Evolutionary conservation across 1,140 invertebrate genomes (phyloP), one percentile per base, ranked within the genome.

Genomic region (Macrobrachium nipponense): DNA sequence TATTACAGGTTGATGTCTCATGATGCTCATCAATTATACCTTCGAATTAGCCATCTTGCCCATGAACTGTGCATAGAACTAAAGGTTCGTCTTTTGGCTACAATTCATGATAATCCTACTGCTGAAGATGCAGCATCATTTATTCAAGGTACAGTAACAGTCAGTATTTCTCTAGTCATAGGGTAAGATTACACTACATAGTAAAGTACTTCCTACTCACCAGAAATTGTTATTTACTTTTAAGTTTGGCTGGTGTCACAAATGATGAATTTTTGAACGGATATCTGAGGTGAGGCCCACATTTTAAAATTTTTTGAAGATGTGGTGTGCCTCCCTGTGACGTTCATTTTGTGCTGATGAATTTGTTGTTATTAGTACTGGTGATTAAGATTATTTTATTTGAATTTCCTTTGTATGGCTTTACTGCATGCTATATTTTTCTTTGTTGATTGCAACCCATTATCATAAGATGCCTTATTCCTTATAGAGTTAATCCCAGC

Each of bases 1-100:
- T 89, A 81, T 90, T 91, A 2, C 90, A 95, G 94, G 90, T 90
- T 94, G 75, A 93, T 93, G 90, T 91, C 90, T 81, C 92, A 92
- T 87, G 93, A 94, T 90, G 92, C 94, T 61, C 93, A 94, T 89
- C 93, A 94, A 83, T 91, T 95, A 76, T 94, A 93, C 90, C 92
- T 93, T 89, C 92, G 93, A 82, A 89, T 94, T 62, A 93, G 94
- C 82, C 92, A 93, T 75, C 93, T 94, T 87, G 93, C 93, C 10
- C 92, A 93, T 87, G 93, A 94, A 88, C 93, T 94, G 90, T 93
- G 94, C 75, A 92, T 94, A 77, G 93, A 94, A 89, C 92, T 93
- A 81, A 94, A 94, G 90, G 92, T 94, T 87, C 91, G 92, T 84
- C 92, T 94, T 61, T 90, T 94, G 62, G 91, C 62, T 89, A 92